Conservation (phyloP, 2,797 vertebrate genomes). For the Channallabes apus region DNA sequence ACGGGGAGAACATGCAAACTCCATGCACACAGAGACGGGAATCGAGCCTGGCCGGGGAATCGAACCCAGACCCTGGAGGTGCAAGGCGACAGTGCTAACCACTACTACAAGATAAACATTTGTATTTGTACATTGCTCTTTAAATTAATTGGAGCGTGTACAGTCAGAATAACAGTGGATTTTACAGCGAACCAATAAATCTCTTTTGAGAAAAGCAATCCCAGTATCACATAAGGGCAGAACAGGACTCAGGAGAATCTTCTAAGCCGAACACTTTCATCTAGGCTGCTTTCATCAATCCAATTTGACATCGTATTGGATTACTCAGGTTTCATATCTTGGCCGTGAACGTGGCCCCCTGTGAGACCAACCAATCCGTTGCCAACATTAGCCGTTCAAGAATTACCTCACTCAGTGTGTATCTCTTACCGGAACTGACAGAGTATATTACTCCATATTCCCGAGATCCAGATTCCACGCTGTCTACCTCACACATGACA, state of each 20-base stretch:
- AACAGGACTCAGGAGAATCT: conserved; percentile 2
- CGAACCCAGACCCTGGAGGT: too few relatives aligned
- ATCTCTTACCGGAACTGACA: conserved; percentile 6
- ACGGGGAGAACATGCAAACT: too few relatives aligned
- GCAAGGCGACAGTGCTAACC: too few relatives aligned
- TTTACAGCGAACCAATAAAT: neutral
- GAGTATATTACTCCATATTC: neutral
- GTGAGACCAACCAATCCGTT: conserved; percentile 8
- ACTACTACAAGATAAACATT: neutral
- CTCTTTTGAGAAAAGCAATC: neutral
- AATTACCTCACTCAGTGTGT: conserved; percentile 3
- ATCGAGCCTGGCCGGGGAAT: too few relatives aligned
- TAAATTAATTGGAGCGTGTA: neutral
- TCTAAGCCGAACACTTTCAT: neutral
- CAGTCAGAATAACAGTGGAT: neutral
- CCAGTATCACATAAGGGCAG: neutral
- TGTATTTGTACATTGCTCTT: neutral
- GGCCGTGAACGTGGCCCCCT: neutral
- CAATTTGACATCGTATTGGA: conserved; percentile 28
- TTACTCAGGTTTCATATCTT: conserved; percentile 27
- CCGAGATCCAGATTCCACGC: neutral
- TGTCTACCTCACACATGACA: conserved; percentile 5
- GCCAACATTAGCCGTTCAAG: conserved; percentile 22
- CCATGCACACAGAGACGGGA: too few relatives aligned
- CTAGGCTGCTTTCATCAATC: conserved; percentile 23